Conservation (phyloP, 1,140 invertebrate species). For the Pseudomyrmex pallidus region DNA sequence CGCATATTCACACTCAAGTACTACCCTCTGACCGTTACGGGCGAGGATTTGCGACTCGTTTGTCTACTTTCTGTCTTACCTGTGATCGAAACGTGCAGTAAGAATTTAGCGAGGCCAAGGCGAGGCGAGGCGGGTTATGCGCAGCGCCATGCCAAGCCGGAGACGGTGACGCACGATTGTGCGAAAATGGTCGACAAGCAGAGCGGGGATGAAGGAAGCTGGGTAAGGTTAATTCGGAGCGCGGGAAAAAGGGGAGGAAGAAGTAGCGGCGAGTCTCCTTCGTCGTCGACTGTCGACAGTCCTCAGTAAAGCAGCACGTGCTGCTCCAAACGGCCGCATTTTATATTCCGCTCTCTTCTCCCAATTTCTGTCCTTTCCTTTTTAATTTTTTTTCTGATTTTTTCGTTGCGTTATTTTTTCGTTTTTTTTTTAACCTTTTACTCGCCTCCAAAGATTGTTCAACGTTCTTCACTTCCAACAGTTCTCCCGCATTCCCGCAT, state of each 20-base stretch:
- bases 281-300: slow-evolving; percentile 56
- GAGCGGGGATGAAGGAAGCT: slow-evolving; percentile 52
- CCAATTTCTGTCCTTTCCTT: slow-evolving; percentile 44
- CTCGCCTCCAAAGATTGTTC: slow-evolving; percentile 21
- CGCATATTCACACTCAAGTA: background rate
- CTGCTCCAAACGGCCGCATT: slow-evolving; percentile 75
- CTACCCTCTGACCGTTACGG: slow-evolving; percentile 3
- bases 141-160: background rate
- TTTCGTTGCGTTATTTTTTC: slow-evolving; percentile 3
- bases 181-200: slow-evolving; percentile 52
- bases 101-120: slow-evolving; percentile 11
- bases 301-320: slow-evolving; percentile 80
- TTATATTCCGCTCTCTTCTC: slow-evolving; percentile 66
- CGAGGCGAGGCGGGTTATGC: background rate
- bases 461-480: background rate
- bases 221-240: background rate
- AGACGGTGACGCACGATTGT: slow-evolving; percentile 63
- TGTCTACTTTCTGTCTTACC: slow-evolving; percentile 18
- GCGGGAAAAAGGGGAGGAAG: slow-evolving; percentile 52
- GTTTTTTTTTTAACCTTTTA: slow-evolving; percentile 20
- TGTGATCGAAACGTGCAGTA: slow-evolving; percentile 31
- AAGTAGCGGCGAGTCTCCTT: slow-evolving; percentile 52
- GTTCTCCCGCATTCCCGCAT: background rate
- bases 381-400: slow-evolving; percentile 47
- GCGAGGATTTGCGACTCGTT: background rate